Base-by-base conservation (phyloP, 2,113 vertebrate genomes). In the Pyxicephalus adspersus region DNA sequence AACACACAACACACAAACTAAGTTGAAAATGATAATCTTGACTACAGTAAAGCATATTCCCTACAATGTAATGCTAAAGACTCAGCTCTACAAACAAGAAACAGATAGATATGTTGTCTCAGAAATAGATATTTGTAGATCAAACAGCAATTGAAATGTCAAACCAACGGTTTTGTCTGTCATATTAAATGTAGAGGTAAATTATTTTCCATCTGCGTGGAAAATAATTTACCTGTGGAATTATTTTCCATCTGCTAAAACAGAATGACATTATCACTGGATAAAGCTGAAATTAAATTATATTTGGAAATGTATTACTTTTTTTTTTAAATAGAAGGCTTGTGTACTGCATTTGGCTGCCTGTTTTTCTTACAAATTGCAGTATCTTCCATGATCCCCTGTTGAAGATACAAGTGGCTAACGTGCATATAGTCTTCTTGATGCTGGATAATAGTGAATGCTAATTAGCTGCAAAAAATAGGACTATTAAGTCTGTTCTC, bases 81-180 rank as follows among this genome's bases (percentile, higher is more conserved):
- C 23, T 68, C 13, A 2, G 11, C 38, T 45, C 11, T 45, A 13
- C 6, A 68, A 7, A 25, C 5, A 18, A 38, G 20, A 67, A 45
- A 45, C 9, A 50, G 34, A 45, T n/a, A 50, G 65, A 68, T 18
- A 16, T 50, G 4, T 68, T 68, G 34, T 67, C n/a, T 8, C 28
- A 28, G 51, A 52, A 52, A 54, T 50, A 54, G 51, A 71, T 26
- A 55, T 19, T 71, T 71, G 16, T 20, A 71, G 50, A 54, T 54
- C 38, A 71, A 71, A 71, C 18, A 54, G 20, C 5, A 55, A 28
- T 55, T 55, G 2, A 55, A 54, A n/a, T 54, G 50, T 55, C 68
- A 71, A 71, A 15, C 23, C 7, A 7, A 18, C 54, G 34, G 28
- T 55, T 71, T 55, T 28, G 2, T 71, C 45, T 71, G 51, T 71